These are phyloP conservation scores for Caenorhabditis angaria DNA, from an alignment of 2,888 invertebrate species.

Conservation along the genomic window DNA sequence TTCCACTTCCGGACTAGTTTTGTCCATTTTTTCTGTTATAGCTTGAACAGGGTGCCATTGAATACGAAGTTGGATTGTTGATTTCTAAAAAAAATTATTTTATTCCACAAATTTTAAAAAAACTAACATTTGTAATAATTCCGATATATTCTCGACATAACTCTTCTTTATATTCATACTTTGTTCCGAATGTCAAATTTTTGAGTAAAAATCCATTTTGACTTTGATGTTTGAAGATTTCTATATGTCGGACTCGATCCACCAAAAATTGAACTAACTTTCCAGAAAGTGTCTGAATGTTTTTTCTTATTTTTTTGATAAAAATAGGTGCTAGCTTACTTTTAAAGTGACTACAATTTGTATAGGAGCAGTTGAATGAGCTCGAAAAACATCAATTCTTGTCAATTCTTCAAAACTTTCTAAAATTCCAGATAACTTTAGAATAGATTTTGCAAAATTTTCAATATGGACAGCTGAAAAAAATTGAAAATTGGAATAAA, in stretches of 20 bases:
- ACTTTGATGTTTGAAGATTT: constrained; percentile 16
- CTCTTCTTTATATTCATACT: constrained; percentile 68
- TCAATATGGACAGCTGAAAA: constrained; percentile 14
- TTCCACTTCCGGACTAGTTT: constrained; percentile 55
- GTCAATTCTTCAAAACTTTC: constrained; percentile 16
- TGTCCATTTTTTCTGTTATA: constrained; percentile 19
- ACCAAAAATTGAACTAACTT: constrained; percentile 35
- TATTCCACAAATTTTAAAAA: constrained; percentile 1
- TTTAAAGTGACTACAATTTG: constrained; percentile 23
- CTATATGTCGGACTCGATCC: constrained; percentile 21
- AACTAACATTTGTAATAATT: constrained; percentile 41
- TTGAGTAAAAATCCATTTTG: constrained; percentile 40
- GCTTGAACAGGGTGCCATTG: constrained; percentile 23
- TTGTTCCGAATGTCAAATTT: constrained; percentile 51
- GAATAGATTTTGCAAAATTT: constrained; percentile 21
- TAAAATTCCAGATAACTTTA: background rate
- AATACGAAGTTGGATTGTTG: constrained; percentile 20
- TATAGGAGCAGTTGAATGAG: constrained; percentile 26
- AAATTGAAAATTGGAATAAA: background rate
- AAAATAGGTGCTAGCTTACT: background rate
- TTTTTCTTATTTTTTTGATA: background rate
- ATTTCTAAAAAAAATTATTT: constrained; percentile 15
- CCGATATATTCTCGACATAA: constrained; percentile 62
- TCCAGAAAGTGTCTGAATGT: constrained; percentile 18
- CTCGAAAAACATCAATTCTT: constrained; percentile 42